phyloP scores from a whole-genome alignment of 92 coral and sea anemone species.

The Epizoanthus stellaris region DNA sequence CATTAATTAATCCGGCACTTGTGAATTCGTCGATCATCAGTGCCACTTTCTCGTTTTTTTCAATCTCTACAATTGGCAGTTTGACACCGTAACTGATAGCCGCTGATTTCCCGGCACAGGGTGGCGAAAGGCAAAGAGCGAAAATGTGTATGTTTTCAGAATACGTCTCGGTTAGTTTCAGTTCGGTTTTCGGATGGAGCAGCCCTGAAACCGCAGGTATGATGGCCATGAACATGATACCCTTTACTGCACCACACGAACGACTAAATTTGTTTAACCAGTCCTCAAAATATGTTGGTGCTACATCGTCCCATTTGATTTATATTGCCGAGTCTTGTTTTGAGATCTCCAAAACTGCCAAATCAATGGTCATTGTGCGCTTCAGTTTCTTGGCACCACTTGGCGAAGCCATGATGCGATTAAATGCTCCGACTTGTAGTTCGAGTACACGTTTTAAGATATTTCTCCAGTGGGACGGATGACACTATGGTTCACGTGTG shows the following conservation, averaged over 20 bases:
- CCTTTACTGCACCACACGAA: conserved; percentile 7
- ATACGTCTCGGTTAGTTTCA: conserved; percentile 11
- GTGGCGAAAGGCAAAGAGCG: neutral
- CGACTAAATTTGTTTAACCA: conserved; percentile 22
- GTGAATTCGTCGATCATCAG: no score
- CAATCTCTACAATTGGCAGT: neutral
- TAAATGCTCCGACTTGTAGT: no score
- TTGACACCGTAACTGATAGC: conserved; percentile 14
- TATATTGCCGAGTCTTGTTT: conserved; percentile 1
- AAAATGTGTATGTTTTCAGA: conserved; percentile 9
- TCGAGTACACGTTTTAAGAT: no score
- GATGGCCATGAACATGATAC: conserved; percentile 24
- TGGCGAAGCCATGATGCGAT: no score
- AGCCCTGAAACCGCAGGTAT: conserved; percentile 14
- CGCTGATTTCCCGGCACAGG: conserved; percentile 35
- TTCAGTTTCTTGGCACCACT: no score
- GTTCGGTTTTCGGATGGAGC: conserved; percentile 23
- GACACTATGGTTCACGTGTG: no score
- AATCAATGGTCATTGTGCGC: no score
- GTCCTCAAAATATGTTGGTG: conserved; percentile 12
- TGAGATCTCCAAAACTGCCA: neutral
- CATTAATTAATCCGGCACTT: no score
- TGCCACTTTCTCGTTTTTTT: no score
- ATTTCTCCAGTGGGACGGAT: no score
- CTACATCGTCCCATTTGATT: conserved; percentile 14